Conservation (phyloP, 1,140 invertebrate species). For the Procambarus clarkii region DNA sequence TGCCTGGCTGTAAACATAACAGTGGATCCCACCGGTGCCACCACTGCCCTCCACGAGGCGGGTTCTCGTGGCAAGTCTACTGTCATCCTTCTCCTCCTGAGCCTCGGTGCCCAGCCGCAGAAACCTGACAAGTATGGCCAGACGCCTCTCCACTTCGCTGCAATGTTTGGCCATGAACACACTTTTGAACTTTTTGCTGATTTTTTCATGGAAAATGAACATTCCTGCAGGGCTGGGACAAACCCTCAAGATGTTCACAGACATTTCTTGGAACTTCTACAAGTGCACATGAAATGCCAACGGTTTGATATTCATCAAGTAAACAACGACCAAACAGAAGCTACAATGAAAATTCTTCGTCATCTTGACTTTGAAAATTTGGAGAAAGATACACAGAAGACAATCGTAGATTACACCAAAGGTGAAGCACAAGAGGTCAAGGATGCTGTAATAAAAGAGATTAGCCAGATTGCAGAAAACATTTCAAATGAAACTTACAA, state of each 20-base stretch:
- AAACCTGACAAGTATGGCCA: constrained; percentile 9
- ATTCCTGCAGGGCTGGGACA: constrained; percentile 20
- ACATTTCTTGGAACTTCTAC: neutral
- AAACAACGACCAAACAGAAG: neutral
- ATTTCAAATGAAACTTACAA: neutral
- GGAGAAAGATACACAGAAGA: neutral
- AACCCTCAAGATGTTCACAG: neutral
- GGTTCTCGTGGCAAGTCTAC: constrained; percentile 16
- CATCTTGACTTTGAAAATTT: neutral
- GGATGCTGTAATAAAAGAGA: constrained; percentile 6
- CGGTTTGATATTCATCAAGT: too few species aligned
- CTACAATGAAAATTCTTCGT: neutral
- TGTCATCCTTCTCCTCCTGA: neutral
- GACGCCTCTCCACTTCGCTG: constrained; percentile 1
- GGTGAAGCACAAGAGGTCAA: constrained; percentile 15
- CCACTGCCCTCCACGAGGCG: constrained; percentile 30
- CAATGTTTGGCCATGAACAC: constrained; percentile 24
- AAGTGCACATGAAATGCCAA: too few species aligned
- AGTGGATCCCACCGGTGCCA: neutral
- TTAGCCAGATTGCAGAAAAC: neutral
- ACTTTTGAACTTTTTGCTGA: neutral
- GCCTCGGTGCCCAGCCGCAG: neutral
- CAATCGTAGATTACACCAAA: neutral
- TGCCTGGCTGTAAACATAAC: neutral
- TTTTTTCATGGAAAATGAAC: neutral